Conservation (phyloP, 1,140 invertebrate species). For the Ganaspis sp. region DNA sequence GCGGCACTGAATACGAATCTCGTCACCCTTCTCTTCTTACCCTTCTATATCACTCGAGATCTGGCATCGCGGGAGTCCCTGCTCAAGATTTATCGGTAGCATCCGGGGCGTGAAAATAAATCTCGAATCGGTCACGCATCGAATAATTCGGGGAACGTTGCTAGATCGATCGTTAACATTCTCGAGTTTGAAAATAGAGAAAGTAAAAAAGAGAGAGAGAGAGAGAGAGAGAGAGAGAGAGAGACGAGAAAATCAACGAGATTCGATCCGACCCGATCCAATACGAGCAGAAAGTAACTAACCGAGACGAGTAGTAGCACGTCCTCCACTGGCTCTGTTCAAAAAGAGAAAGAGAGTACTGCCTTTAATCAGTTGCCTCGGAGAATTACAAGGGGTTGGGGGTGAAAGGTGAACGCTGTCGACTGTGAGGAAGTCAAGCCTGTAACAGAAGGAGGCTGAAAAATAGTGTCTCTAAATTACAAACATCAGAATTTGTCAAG, state of each 20-base stretch:
- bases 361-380: constrained; percentile 25
- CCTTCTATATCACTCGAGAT: constrained; percentile 13
- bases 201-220: not conserved
- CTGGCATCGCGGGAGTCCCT: constrained; percentile 19
- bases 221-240: not conserved
- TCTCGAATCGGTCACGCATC: constrained; percentile 29
- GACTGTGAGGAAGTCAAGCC: not conserved
- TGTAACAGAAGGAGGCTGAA: not conserved
- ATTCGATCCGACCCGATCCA: not conserved
- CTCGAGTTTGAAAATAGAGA: not conserved
- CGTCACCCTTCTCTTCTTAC: constrained; percentile 16
- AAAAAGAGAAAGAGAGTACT: constrained; percentile 17
- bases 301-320: not conserved
- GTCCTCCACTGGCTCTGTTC: not conserved
- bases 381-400: not conserved
- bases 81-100: constrained; percentile 17
- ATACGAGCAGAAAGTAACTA: constrained; percentile 4
- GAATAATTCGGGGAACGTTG: constrained; percentile 16
- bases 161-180: not conserved
- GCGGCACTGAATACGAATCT: constrained; percentile 11
- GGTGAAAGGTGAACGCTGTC: not conserved
- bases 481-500: not conserved
- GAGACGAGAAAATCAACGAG: not conserved
- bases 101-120: constrained; percentile 28
- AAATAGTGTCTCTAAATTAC: constrained; percentile 19